Percentiles rank a stretch among this genome's conserved stretches.
Conservation (phyloP, 2,113 vertebrate species). For the Corythornis cristatus region DNA sequence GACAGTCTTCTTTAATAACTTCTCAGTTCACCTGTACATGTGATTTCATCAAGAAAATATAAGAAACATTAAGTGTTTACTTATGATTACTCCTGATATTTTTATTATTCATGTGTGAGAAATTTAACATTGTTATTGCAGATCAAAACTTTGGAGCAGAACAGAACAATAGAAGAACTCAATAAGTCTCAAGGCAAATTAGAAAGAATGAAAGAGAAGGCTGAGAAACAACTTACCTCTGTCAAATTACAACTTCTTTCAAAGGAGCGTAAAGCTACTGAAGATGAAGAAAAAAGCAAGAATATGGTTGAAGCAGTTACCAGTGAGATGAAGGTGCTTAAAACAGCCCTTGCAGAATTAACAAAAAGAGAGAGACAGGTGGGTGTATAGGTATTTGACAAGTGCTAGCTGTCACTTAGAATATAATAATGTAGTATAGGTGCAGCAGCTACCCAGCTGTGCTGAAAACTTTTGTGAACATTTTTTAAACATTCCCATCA, state of each 20-base stretch:
- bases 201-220: slow-evolving; percentile 81
- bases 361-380: slow-evolving; percentile 86
- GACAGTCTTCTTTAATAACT: background rate
- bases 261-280: slow-evolving; percentile 70
- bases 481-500: background rate
- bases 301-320: slow-evolving; percentile 66
- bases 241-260: slow-evolving; percentile 80
- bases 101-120: background rate
- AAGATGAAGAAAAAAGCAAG: slow-evolving; percentile 73
- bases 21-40: background rate
- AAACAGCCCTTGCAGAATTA: slow-evolving; percentile 81
- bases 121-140: slow-evolving; percentile 57
- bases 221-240: slow-evolving; percentile 76
- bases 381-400: background rate
- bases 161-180: slow-evolving; percentile 82
- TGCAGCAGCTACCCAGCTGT: background rate
- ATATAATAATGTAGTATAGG: background rate
- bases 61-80: background rate
- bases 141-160: slow-evolving; percentile 88
- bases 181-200: slow-evolving; percentile 79
- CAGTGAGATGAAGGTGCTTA: slow-evolving; percentile 75
- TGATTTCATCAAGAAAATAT: background rate
- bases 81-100: background rate
- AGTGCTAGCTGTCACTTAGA: background rate
- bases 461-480: background rate